phyloP scores from a whole-genome alignment of 1,140 invertebrate genomes.

The Sesamia nonagrioides region DNA sequence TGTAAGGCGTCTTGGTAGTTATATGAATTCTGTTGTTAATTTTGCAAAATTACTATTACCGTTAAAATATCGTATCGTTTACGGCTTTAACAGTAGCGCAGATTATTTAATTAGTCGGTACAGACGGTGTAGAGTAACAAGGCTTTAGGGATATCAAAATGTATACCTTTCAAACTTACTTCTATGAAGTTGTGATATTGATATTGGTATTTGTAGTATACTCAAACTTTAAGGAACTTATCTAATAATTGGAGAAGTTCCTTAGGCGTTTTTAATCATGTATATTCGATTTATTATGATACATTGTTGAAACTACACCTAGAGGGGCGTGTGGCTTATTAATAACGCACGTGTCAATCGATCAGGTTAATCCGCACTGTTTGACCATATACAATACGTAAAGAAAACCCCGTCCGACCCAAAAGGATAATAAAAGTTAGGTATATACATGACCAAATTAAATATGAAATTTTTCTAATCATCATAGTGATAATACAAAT shows the following conservation, averaged over 20 bases:
- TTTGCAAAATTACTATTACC: constrained; percentile 7
- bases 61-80: constrained; percentile 38
- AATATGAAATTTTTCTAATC: too few relatives aligned
- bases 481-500: too few relatives aligned
- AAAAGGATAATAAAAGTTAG: too few relatives aligned
- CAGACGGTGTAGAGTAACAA: constrained; percentile 25
- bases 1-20: background rate
- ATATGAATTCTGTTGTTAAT: constrained; percentile 7
- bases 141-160: constrained; percentile 22
- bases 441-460: too few relatives aligned
- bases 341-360: too few relatives aligned
- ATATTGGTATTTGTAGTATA: background rate
- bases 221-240: background rate
- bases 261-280: too few relatives aligned
- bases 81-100: constrained; percentile 25
- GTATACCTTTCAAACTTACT: constrained; percentile 10
- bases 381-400: too few relatives aligned
- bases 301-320: too few relatives aligned
- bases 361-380: too few relatives aligned
- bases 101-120: constrained; percentile 41
- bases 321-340: too few relatives aligned
- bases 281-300: too few relatives aligned
- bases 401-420: too few relatives aligned
- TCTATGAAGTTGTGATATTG: constrained; percentile 7
- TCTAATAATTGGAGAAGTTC: background rate